Evolutionary conservation across 2,888 invertebrate species (phyloP).

Genomic region (Agrotis ipsilon): DNA sequence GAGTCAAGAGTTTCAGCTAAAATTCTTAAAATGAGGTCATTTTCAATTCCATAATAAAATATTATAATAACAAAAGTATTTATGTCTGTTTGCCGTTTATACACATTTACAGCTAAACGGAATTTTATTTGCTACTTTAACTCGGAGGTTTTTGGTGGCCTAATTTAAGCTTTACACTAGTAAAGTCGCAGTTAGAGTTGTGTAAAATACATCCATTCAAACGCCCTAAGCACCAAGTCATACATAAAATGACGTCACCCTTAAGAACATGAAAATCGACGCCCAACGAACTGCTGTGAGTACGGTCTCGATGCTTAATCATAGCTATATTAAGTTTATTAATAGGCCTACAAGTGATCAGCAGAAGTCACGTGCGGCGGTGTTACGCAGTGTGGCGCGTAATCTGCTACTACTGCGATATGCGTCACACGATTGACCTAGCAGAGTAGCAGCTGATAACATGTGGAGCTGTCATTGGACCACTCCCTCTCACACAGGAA

Average conservation of each 20-base stretch:
- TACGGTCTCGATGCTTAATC: constrained; percentile 54
- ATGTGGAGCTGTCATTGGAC: constrained; percentile 45
- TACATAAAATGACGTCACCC: constrained; percentile 30
- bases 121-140: no score
- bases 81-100: not conserved
- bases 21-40: constrained; percentile 14
- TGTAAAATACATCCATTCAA: constrained; percentile 12
- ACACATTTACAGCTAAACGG: no score
- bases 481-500: not conserved
- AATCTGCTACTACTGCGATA: constrained; percentile 55
- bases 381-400: constrained; percentile 64
- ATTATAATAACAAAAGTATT: not conserved
- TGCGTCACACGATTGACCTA: constrained; percentile 64
- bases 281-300: constrained; percentile 34
- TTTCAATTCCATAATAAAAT: not conserved
- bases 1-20: not conserved
- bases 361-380: constrained; percentile 67
- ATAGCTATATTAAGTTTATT: constrained; percentile 67
- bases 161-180: not conserved
- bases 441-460: constrained; percentile 62
- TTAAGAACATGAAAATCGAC: constrained; percentile 9
- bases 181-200: not conserved
- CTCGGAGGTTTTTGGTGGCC: not conserved
- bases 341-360: constrained; percentile 66
- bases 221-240: not conserved